phyloP scores from a whole-genome alignment of 1,140 invertebrate species.

The Lordiphosa clarofinis region DNA sequence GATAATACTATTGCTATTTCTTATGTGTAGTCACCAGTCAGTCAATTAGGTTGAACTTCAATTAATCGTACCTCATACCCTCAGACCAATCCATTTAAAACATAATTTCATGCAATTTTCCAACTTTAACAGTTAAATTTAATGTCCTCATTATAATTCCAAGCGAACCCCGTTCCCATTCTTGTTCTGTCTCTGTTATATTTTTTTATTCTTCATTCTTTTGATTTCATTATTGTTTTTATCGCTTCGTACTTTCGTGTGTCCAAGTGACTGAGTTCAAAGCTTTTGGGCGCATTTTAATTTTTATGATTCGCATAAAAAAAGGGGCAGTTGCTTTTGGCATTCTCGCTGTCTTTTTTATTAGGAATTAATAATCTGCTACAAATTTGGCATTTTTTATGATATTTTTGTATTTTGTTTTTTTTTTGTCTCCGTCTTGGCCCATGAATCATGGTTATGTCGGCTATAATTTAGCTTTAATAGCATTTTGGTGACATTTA shows the following conservation, averaged over 20 bases:
- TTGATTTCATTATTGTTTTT: constrained; percentile 75
- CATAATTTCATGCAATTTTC: too few relatives aligned
- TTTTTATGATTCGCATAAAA: constrained; percentile 70
- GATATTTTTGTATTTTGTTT: constrained; percentile 27
- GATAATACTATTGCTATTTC: too few relatives aligned
- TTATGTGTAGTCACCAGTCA: too few relatives aligned
- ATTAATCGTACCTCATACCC: too few relatives aligned
- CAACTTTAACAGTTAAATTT: too few relatives aligned
- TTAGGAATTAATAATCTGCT: constrained; percentile 68
- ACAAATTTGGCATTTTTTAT: constrained; percentile 67
- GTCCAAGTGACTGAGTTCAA: constrained; percentile 66
- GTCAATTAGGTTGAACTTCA: too few relatives aligned
- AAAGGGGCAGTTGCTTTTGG: constrained; percentile 62
- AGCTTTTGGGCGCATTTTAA: constrained; percentile 57
- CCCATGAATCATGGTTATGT: constrained; percentile 73
- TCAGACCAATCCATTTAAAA: too few relatives aligned
- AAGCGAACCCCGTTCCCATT: constrained; percentile 42
- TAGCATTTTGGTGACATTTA: constrained; percentile 74
- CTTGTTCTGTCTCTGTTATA: constrained; percentile 26
- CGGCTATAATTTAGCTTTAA: constrained; percentile 75
- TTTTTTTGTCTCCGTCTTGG: constrained; percentile 30
- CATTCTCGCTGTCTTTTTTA: constrained; percentile 34
- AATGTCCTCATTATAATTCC: constrained; percentile 58
- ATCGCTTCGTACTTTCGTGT: constrained; percentile 55
- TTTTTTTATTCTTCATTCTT: constrained; percentile 49